Base-by-base conservation (phyloP, 1,140 invertebrate species). In the Anthonomus grandis region DNA sequence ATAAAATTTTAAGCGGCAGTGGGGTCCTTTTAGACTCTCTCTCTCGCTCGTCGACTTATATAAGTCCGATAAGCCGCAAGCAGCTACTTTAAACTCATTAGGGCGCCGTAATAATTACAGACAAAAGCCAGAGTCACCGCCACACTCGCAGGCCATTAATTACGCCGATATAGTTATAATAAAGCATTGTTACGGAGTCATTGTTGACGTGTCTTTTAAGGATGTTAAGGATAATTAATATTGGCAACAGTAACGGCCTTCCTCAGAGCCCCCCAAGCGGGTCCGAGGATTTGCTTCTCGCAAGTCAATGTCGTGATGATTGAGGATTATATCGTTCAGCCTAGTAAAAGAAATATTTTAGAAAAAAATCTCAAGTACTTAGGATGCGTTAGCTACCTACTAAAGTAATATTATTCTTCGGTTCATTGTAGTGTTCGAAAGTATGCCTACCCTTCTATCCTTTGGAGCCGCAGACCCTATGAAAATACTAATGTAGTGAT, bases 171-270 rank as follows among this genome's bases (percentile, higher is more conserved):
- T 63, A 66, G 66, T 67, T 66, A 70, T 70, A 70, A 70, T 70
- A 70, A 70, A 67, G 56, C 66, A 70, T 70, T 70, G 68, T 70
- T 68, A 66, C 45, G 53, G 45, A 66, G 64, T 68, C 64, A 68
- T 70, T 70, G 68, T 68, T 54, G 59, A 62, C 61, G 64, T 70
- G 68, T 70, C 68, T 68, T 59, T 66, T 62, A 66, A 70, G 64
- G 66, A 70, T 70, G 63, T 67, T 64, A 68, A 68, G 64, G 64
- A 65, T 70, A 70, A 70, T 70, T 70, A 70, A 70, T 70, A 66
- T 65, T 54, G n/a, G 49, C 46, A 49, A 46, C 59, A 46, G 39
- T 44, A 37, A n/a, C n/a, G n/a, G n/a, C n/a, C n/a, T n/a, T n/a
- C n/a, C n/a, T n/a, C n/a, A n/a, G n/a, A n/a, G n/a, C n/a, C n/a